Conservation (phyloP, 2,888 invertebrate genomes). For the Aphodius granarius region DNA sequence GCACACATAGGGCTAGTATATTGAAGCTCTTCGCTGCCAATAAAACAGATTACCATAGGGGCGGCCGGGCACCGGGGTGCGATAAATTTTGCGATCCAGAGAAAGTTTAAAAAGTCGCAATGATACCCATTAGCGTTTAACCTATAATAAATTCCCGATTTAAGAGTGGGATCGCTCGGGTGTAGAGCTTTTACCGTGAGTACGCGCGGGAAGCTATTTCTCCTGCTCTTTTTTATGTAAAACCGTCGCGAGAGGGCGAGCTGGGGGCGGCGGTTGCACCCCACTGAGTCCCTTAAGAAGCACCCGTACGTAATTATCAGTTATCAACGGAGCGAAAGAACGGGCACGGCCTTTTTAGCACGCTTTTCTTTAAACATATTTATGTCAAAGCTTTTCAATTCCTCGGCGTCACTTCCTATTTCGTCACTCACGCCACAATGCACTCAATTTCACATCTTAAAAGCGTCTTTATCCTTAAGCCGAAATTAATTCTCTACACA, state of each 20-base stretch:
- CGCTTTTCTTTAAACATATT: constrained; percentile 53
- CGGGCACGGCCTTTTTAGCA: constrained; percentile 51
- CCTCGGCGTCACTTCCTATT: constrained; percentile 49
- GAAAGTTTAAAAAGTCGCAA: constrained; percentile 14
- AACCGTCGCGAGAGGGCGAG: constrained; percentile 9
- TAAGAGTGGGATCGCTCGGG: constrained; percentile 44
- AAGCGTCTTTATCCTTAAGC: background rate
- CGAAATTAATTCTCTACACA: background rate
- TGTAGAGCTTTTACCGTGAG: constrained; percentile 47
- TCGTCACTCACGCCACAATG: constrained; percentile 39
- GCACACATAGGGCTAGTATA: too few relatives aligned
- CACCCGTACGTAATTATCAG: constrained; percentile 56
- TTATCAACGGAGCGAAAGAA: constrained; percentile 52
- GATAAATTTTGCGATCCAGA: constrained; percentile 8
- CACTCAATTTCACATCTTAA: constrained; percentile 41
- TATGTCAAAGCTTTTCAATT: constrained; percentile 53
- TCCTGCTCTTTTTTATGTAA: constrained; percentile 39
- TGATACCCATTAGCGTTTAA: constrained; percentile 38
- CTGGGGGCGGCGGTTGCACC: constrained; percentile 41
- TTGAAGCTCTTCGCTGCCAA: constrained; percentile 2
- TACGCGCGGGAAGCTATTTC: constrained; percentile 53
- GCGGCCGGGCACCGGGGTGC: background rate
- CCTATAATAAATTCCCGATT: constrained; percentile 53
- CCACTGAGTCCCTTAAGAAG: constrained; percentile 51
- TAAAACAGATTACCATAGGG: constrained; percentile 12